A percentile compares a stretch with the other conserved stretches of the same genome.
Conservation (phyloP, 2,113 vertebrate species). For the Triplophysa siluroides region DNA sequence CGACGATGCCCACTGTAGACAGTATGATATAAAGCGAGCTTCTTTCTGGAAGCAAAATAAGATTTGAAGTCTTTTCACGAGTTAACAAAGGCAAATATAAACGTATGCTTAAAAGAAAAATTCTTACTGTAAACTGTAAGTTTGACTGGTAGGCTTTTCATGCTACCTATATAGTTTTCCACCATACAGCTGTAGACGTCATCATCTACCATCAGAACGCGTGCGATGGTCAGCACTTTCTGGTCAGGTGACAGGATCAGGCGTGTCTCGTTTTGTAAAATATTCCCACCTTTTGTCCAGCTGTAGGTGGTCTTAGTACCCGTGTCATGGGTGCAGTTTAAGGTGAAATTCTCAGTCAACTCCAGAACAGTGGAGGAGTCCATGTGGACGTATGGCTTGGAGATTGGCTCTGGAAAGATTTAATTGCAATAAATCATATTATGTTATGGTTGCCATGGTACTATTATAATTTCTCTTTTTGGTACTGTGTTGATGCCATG, state of each 20-base stretch:
- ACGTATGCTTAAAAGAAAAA: background rate
- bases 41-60: constrained; percentile 74
- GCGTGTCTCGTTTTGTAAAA: constrained; percentile 83
- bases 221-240: constrained; percentile 87
- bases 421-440: background rate
- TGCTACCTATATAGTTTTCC: constrained; percentile 88
- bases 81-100: background rate
- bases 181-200: constrained; percentile 88
- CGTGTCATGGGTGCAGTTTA: constrained; percentile 90
- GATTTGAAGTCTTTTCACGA: background rate
- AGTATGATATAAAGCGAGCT: constrained; percentile 98
- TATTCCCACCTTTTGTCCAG: constrained; percentile 90
- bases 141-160: constrained; percentile 82
- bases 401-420: constrained; percentile 81
- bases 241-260: constrained; percentile 86
- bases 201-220: constrained; percentile 86
- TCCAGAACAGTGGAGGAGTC: constrained; percentile 87
- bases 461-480: background rate
- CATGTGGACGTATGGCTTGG: constrained; percentile 82
- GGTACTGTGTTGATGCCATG: no score
- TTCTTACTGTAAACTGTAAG: constrained; percentile 92
- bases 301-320: constrained; percentile 90
- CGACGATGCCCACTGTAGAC: constrained; percentile 94
- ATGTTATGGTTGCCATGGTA: background rate
- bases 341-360: constrained; percentile 84